These are phyloP conservation scores for Dimorphilus gyrociliatus DNA, from an alignment of 2,888 invertebrate species.

Conservation along the genomic window DNA sequence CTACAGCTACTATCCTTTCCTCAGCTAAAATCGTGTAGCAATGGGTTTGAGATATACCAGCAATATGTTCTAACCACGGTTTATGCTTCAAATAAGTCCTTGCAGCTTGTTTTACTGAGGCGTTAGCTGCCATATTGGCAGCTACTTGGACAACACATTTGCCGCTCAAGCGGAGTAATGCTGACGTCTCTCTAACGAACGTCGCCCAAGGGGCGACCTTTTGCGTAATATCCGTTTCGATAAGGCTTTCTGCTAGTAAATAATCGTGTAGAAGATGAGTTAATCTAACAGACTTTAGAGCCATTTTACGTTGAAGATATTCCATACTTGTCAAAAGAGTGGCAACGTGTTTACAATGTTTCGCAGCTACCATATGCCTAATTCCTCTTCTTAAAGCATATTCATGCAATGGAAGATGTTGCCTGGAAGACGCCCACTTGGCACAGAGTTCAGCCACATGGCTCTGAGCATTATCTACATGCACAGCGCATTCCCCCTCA, in stretches of 20 bases:
- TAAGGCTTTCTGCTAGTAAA: constrained; percentile 8
- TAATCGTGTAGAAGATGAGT: constrained; percentile 9
- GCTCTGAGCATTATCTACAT: constrained; percentile 2
- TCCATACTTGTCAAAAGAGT: constrained; percentile 8
- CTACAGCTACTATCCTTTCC: constrained; percentile 6
- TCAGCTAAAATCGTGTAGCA: constrained; percentile 3
- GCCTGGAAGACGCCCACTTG: constrained; percentile 4
- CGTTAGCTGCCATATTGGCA: constrained; percentile 9
- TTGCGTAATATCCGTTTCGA: constrained; percentile 7
- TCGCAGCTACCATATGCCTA: constrained; percentile 9
- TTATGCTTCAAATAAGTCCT: constrained; percentile 5
- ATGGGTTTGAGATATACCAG: constrained; percentile 7
- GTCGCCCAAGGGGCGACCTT: constrained; percentile 7
- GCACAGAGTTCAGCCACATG: constrained; percentile 5
- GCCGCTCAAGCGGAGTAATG: constrained; percentile 6
- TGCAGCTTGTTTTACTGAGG: constrained; percentile 10
- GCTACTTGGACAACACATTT: constrained; percentile 8
- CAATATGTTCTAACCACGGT: constrained; percentile 11
- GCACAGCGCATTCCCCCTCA: no score
- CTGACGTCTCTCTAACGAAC: constrained; percentile 7
- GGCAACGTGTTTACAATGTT: constrained; percentile 9
- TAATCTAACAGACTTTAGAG: constrained; percentile 4
- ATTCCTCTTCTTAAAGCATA: constrained; percentile 11
- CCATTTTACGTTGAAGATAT: constrained; percentile 8
- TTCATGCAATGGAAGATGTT: constrained; percentile 3